phyloP scores from a whole-genome alignment of 1,140 invertebrate species.

The Leguminivora glycinivorella region DNA sequence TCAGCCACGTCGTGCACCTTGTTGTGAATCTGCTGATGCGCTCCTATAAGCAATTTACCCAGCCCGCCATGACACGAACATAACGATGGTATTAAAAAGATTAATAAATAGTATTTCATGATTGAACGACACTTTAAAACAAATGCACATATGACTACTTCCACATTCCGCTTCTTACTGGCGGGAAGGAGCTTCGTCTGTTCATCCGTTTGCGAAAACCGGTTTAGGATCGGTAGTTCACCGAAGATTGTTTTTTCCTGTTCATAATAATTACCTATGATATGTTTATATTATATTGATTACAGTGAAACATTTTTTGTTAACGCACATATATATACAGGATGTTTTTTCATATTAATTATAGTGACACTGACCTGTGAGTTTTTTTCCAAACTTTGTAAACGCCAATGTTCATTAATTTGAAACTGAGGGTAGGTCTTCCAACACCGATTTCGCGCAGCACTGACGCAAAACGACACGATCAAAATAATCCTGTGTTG shows the following conservation, averaged over 20 bases:
- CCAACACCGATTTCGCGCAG: too few relatives aligned
- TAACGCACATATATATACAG: background rate
- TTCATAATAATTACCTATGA: conserved; percentile 3
- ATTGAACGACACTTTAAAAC: background rate
- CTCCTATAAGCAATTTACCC: conserved; percentile 33
- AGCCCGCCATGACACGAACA: conserved; percentile 35
- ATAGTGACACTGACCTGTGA: too few relatives aligned
- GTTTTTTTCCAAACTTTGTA: too few relatives aligned
- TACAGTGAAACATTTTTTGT: background rate
- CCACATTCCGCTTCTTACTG: conserved; percentile 28
- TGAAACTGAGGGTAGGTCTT: too few relatives aligned
- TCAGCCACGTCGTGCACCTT: conserved; percentile 32
- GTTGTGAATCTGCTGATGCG: conserved; percentile 33
- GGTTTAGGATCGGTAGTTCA: conserved; percentile 35
- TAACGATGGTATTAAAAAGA: conserved; percentile 33
- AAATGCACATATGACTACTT: background rate
- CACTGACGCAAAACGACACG: too few relatives aligned
- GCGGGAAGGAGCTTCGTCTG: conserved; percentile 29
- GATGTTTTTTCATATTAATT: too few relatives aligned
- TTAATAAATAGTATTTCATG: conserved; percentile 13
- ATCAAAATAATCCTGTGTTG: too few relatives aligned
- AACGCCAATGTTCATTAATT: too few relatives aligned
- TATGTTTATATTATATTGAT: conserved; percentile 8
- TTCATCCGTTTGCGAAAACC: conserved; percentile 33
- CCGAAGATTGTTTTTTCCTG: conserved; percentile 28